Evolutionary conservation across 92 coral and sea anemone species (phyloP).

Genomic region (Pocillopora grandis): DNA sequence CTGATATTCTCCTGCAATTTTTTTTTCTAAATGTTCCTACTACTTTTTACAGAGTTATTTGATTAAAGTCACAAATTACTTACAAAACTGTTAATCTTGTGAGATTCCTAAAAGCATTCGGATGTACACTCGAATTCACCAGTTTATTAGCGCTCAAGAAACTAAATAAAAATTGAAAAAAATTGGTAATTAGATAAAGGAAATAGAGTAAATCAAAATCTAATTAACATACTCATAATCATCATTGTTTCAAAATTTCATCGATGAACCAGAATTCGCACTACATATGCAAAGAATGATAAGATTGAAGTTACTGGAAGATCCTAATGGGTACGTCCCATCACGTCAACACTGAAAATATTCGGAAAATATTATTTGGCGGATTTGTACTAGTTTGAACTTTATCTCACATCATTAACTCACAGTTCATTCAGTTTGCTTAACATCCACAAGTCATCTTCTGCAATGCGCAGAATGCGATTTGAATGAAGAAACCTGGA

Average conservation of each 20-base stretch:
- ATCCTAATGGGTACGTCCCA: too few species aligned
- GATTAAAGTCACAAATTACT: conserved; percentile 28
- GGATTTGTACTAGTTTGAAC: background rate
- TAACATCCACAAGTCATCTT: conserved; percentile 80
- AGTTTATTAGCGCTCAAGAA: conserved; percentile 56
- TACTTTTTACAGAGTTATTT: too few species aligned
- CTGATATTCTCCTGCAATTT: too few species aligned
- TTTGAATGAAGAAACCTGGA: conserved; percentile 75
- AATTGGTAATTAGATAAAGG: background rate
- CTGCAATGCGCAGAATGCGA: conserved; percentile 55
- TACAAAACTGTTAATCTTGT: conserved; percentile 69
- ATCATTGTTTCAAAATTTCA: too few species aligned
- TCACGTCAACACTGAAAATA: too few species aligned
- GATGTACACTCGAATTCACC: conserved; percentile 70
- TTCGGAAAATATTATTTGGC: too few species aligned
- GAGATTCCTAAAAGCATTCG: conserved; percentile 83
- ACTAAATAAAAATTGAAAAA: background rate
- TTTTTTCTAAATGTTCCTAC: too few species aligned
- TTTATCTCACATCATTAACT: conserved; percentile 32
- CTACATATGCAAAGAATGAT: too few species aligned
- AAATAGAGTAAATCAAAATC: background rate
- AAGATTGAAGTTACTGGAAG: too few species aligned
- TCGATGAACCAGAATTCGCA: too few species aligned
- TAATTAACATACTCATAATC: background rate
- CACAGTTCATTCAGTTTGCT: conserved; percentile 66